These are phyloP conservation scores for Spialia ferax DNA, from an alignment of 2,888 invertebrate species.

Conservation along the genomic window DNA sequence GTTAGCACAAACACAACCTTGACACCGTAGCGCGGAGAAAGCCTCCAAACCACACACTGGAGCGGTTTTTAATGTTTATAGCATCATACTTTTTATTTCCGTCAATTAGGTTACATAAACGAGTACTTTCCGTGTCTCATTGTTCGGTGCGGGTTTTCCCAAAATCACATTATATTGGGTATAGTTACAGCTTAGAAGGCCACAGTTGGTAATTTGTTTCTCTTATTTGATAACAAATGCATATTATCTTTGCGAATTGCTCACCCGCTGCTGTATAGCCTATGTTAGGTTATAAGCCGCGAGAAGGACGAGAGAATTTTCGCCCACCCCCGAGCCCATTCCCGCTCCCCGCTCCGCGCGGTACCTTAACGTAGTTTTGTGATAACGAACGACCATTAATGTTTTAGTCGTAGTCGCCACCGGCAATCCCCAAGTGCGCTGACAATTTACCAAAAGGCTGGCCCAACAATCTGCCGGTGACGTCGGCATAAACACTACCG, in stretches of 20 bases:
- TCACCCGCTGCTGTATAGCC: too few species aligned
- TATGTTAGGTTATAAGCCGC: not conserved
- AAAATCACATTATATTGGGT: too few species aligned
- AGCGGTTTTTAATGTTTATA: constrained; percentile 30
- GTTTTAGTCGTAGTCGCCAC: constrained; percentile 52
- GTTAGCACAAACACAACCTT: constrained; percentile 31
- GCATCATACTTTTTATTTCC: too few species aligned
- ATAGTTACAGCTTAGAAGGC: too few species aligned
- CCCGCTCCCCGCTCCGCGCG: constrained; percentile 11
- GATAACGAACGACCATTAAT: constrained; percentile 54
- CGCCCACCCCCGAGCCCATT: not conserved
- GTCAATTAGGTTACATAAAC: too few species aligned
- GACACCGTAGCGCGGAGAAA: constrained; percentile 32
- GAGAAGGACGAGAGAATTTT: not conserved
- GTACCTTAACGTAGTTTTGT: constrained; percentile 53
- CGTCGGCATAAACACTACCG: constrained; percentile 66
- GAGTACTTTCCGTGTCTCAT: not conserved
- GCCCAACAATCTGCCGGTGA: constrained; percentile 70
- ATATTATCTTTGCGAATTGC: too few species aligned
- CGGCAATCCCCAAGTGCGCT: constrained; percentile 63
- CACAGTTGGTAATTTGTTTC: too few species aligned
- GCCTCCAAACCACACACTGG: constrained; percentile 40
- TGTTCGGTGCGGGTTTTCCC: not conserved
- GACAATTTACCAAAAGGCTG: constrained; percentile 74
- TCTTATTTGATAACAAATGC: too few species aligned